Base-by-base conservation (phyloP, 2,113 vertebrate species). In the Lanius ludovicianus region DNA sequence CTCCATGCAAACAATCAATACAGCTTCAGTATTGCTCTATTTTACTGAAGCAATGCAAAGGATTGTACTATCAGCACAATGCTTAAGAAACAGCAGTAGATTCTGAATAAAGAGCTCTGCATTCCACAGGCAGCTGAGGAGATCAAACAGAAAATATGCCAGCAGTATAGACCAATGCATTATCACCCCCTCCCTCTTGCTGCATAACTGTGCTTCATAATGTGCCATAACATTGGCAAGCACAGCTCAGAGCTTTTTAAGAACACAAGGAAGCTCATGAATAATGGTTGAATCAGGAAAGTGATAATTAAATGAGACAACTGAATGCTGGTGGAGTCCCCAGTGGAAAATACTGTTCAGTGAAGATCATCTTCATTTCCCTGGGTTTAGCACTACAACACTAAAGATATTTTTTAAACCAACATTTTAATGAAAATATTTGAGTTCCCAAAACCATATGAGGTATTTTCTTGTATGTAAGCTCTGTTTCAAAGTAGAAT, bases 301-400 rank as follows among this genome's bases (percentile, higher is more conserved):
- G 95, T 96, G 98, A 97, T 98, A 98, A 98, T 98, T 98, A 98
- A 98, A 98, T 97, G 97, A 98, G 98, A 98, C 98, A 98, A 98
- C 96, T 96, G 97, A 98, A 98, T 98, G 96, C 97, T 89, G 79
- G 81, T 98, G 96, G 97, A 98, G 97, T 98, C 96, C 98, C 98
- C 95, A 97, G 96, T 94, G 90, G 97, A 97, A 98, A 98, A 97
- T 93, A 95, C 88, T 98, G 95, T 96, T 97, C 94, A 81, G 78
- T 89, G 84, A 93, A 94, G 56, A 96, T 95, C 91, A 87, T 97
- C 87, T 92, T 89, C 57, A 68, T 95, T 95, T 93, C 42, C 31
- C 64, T 92, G n/a, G 28, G 71, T 96, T 94, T 95, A 97, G 37
- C 50, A 57, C 86, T 95, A 96, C 83, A 91, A 95, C 90, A 84